These are phyloP conservation scores for Macaria liturata DNA, from an alignment of 2,888 invertebrate genomes.

Conservation along the genomic window DNA sequence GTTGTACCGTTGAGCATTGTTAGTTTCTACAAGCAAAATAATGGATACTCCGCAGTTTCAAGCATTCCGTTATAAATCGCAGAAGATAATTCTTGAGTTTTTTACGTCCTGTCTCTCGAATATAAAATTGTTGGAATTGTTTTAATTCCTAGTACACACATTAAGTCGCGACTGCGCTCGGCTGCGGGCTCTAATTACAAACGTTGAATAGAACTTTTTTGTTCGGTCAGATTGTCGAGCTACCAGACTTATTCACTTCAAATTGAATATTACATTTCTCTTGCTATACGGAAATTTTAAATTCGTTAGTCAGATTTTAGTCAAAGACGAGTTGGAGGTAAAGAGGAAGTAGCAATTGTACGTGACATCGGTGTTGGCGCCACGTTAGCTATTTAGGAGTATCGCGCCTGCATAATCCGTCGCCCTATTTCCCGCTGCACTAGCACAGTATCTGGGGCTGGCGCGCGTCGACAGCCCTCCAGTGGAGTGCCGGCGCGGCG, in stretches of 20 bases:
- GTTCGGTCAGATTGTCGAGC: slow-evolving; percentile 66
- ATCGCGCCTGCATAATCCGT: slow-evolving; percentile 54
- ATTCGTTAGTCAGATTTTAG: slow-evolving; percentile 35
- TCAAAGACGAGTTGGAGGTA: no score
- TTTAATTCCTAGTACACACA: slow-evolving; percentile 47
- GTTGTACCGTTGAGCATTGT: no score
- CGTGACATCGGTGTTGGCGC: no score
- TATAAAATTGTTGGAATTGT: slow-evolving; percentile 32
- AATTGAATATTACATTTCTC: slow-evolving; percentile 66
- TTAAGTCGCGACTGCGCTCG: slow-evolving; percentile 40
- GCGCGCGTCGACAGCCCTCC: slow-evolving; percentile 75
- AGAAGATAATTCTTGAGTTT: slow-evolving; percentile 29
- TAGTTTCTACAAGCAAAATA: not conserved
- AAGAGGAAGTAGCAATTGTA: no score
- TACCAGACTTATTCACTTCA: slow-evolving; percentile 66
- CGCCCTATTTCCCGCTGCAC: slow-evolving; percentile 61
- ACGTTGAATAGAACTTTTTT: slow-evolving; percentile 70
- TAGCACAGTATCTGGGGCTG: slow-evolving; percentile 72
- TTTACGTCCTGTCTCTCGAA: slow-evolving; percentile 21
- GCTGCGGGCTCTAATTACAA: slow-evolving; percentile 71
- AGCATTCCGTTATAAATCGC: slow-evolving; percentile 11
- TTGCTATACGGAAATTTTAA: slow-evolving; percentile 45
- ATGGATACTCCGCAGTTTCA: slow-evolving; percentile 6
- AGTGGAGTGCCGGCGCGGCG: slow-evolving; percentile 79
- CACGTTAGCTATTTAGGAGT: slow-evolving; percentile 4